A percentile compares a stretch with the other conserved stretches of the same genome.
These are phyloP conservation scores for Brachyalestes nurse DNA, from an alignment of 2,797 vertebrate species.

Conservation along the genomic window DNA sequence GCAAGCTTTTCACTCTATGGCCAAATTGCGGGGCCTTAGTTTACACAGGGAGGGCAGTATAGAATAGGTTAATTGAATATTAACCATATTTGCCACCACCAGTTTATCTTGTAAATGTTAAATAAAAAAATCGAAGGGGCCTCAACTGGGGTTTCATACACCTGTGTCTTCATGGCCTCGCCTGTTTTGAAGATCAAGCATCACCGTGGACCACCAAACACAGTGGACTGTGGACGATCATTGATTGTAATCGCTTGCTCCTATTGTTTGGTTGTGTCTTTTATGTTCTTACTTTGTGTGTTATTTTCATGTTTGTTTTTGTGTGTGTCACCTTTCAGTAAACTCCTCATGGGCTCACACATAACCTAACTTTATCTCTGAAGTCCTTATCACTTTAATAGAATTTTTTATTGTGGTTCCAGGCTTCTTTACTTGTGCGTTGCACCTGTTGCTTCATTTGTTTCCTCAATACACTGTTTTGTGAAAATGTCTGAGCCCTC, in stretches of 20 bases:
- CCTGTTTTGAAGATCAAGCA: not conserved
- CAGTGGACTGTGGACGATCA: not conserved
- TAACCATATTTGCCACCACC: not conserved
- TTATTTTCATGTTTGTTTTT: not conserved
- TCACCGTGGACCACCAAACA: not conserved
- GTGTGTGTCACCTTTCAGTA: not conserved
- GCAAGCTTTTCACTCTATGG: no score
- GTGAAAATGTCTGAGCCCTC: not conserved
- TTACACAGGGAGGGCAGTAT: no score
- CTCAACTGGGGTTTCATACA: not conserved
- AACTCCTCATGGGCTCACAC: not conserved
- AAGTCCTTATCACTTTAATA: not conserved
- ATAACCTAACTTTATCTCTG: not conserved
- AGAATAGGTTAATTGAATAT: no score
- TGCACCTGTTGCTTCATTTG: not conserved
- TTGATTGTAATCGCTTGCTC: not conserved
- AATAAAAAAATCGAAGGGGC: not conserved
- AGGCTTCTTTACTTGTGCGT: not conserved
- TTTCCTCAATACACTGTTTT: not conserved
- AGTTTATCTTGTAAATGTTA: not conserved
- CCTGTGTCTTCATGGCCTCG: not conserved
- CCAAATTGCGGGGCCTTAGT: no score
- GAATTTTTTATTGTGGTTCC: not conserved
- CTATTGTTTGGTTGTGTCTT: not conserved
- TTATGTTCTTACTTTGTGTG: not conserved